Percentiles rank a stretch among this genome's conserved stretches.
Conservation (phyloP, 2,797 vertebrate genomes). For the Clarias pachynema region DNA sequence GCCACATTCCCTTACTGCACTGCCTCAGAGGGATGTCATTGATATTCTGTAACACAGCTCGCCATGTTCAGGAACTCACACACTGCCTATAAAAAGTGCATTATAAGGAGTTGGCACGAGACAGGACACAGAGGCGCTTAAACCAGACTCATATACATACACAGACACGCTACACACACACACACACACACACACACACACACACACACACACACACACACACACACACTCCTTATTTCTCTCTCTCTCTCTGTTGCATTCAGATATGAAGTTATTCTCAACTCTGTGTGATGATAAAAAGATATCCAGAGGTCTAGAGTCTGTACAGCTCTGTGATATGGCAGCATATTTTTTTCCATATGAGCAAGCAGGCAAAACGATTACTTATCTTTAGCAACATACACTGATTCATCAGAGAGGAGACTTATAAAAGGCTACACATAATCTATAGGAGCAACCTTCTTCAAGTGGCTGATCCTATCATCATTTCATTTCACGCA, state of each 20-base stretch:
- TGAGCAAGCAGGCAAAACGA: constrained; percentile 10
- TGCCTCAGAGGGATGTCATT: constrained; percentile 67
- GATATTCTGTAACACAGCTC: constrained; percentile 72
- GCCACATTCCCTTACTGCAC: constrained; percentile 54
- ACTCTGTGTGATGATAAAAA: constrained; percentile 33
- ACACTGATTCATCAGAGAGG: constrained; percentile 14
- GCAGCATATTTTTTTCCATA: constrained; percentile 27
- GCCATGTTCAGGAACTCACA: constrained; percentile 76
- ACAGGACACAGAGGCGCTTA: constrained; percentile 33
- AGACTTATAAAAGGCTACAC: not conserved
- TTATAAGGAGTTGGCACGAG: constrained; percentile 58
- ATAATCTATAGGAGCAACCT: constrained; percentile 1
- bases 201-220: constrained; percentile 1
- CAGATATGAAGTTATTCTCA: constrained; percentile 39
- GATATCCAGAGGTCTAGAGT: constrained; percentile 27
- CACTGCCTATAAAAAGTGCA: constrained; percentile 68
- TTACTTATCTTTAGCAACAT: constrained; percentile 30
- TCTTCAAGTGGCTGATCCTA: not conserved
- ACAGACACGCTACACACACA: constrained; percentile 1
- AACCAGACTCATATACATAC: constrained; percentile 33
- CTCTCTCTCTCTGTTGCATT: not conserved
- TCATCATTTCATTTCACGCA: not conserved
- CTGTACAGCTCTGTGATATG: constrained; percentile 5
- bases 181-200: constrained; percentile 12
- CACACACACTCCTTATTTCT: not conserved